Percentiles rank a stretch among this genome's conserved stretches.
Evolutionary conservation across 2,797 vertebrate species (phyloP).

Genomic region (Nothura maculosa): DNA sequence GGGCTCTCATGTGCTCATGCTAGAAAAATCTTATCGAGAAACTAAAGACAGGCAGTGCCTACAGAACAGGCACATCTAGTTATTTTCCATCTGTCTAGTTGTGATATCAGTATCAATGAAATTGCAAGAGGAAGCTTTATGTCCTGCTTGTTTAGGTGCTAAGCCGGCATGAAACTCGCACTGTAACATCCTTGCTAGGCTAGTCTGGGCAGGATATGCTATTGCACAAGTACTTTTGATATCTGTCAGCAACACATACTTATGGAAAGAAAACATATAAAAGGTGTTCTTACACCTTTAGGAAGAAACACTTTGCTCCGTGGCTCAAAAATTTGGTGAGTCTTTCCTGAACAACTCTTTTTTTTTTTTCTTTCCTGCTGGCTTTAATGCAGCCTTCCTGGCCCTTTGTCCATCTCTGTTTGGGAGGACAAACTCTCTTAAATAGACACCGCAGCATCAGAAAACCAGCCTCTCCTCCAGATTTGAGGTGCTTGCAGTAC

Average conservation of each 20-base stretch:
- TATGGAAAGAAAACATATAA: rapidly evolving
- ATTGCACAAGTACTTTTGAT: neutral
- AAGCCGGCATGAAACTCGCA: neutral
- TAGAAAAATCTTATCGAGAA: neutral
- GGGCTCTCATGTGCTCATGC: rapidly evolving
- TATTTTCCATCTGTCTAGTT: neutral
- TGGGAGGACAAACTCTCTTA: neutral
- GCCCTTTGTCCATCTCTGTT: neutral
- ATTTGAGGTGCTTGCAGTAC: neutral
- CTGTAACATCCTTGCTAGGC: neutral
- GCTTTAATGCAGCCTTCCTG: neutral
- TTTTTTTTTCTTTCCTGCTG: neutral
- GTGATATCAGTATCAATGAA: neutral
- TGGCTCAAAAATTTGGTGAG: neutral
- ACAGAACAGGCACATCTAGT: neutral
- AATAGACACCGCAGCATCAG: neutral
- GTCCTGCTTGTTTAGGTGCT: rapidly evolving
- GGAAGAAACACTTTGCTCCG: neutral
- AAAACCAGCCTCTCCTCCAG: neutral
- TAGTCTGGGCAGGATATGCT: neutral
- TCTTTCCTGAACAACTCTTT: neutral
- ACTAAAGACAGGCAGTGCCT: rapidly evolving
- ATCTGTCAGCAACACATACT: neutral
- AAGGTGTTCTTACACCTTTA: rapidly evolving
- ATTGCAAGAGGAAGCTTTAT: neutral